phyloP scores from a whole-genome alignment of 2,797 vertebrate species.

The Myiotriccus ornatus region DNA sequence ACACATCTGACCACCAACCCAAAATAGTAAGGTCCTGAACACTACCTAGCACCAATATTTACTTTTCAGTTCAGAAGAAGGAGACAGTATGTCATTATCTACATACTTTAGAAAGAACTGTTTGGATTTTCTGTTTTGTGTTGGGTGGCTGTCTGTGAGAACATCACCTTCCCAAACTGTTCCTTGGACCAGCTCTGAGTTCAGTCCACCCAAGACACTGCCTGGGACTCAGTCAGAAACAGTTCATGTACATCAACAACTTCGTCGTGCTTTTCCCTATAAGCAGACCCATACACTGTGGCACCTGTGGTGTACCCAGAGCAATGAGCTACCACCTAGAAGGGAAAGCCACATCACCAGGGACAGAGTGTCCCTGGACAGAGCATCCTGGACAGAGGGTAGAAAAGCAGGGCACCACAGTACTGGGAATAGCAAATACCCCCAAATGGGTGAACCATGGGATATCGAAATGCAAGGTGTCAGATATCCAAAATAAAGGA shows the following conservation, averaged over 20 bases:
- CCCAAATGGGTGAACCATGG: background rate
- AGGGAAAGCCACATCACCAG: background rate
- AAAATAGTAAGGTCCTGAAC: background rate
- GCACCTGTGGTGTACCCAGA: background rate
- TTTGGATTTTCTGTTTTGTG: background rate
- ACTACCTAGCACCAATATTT: background rate
- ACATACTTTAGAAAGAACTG: background rate
- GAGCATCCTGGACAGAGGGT: background rate
- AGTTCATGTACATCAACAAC: background rate
- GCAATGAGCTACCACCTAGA: background rate
- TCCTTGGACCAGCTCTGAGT: background rate
- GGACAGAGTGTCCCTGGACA: background rate
- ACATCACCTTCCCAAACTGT: background rate
- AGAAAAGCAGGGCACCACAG: background rate
- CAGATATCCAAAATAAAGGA: background rate
- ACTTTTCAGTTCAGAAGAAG: background rate
- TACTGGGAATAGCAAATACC: background rate
- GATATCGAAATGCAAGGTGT: background rate
- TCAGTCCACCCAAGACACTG: background rate
- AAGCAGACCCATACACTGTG: background rate
- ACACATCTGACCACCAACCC: background rate
- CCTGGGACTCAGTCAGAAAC: background rate
- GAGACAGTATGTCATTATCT: background rate
- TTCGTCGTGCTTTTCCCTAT: background rate
- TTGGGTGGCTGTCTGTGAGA: background rate